These are phyloP conservation scores for Dryocosmus kuriphilus DNA, from an alignment of 2,888 invertebrate genomes.

Conservation along the genomic window DNA sequence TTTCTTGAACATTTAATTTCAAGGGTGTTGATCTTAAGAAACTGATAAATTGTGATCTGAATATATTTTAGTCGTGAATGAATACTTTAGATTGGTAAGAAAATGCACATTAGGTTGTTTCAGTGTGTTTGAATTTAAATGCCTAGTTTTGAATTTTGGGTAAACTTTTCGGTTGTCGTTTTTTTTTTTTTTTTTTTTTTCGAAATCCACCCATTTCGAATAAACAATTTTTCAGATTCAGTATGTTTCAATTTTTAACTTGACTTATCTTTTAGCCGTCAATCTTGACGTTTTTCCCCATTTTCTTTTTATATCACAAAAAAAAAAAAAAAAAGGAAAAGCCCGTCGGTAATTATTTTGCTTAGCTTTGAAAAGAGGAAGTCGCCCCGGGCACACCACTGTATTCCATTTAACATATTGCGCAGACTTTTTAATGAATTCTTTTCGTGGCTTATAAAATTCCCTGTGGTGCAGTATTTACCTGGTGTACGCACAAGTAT, in stretches of 20 bases:
- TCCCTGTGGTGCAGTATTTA: background rate
- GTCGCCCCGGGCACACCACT: slow-evolving; percentile 25
- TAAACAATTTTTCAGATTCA: background rate
- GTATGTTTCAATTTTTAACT: background rate
- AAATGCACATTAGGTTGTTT: too few species aligned
- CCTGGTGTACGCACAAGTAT: slow-evolving; percentile 8
- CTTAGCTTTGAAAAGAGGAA: slow-evolving; percentile 5
- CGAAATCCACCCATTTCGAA: too few species aligned
- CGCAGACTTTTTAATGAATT: slow-evolving; percentile 32
- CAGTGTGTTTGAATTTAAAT: too few species aligned
- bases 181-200: too few species aligned
- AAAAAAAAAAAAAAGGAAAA: slow-evolving; percentile 1
- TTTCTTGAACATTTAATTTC: too few species aligned
- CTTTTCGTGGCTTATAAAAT: slow-evolving; percentile 19
- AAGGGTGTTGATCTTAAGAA: too few species aligned
- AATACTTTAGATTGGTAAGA: too few species aligned
- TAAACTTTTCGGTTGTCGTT: too few species aligned
- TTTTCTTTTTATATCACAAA: slow-evolving; percentile 17
- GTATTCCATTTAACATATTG: slow-evolving; percentile 23
- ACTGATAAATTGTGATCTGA: too few species aligned
- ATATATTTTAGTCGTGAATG: too few species aligned
- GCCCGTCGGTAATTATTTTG: slow-evolving; percentile 26
- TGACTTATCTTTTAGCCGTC: background rate
- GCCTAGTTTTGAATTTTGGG: too few species aligned
- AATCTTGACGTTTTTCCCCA: slow-evolving; percentile 3